Conservation (phyloP, 2,888 invertebrate species). For the Galeopsomyia nigrocyanea region DNA sequence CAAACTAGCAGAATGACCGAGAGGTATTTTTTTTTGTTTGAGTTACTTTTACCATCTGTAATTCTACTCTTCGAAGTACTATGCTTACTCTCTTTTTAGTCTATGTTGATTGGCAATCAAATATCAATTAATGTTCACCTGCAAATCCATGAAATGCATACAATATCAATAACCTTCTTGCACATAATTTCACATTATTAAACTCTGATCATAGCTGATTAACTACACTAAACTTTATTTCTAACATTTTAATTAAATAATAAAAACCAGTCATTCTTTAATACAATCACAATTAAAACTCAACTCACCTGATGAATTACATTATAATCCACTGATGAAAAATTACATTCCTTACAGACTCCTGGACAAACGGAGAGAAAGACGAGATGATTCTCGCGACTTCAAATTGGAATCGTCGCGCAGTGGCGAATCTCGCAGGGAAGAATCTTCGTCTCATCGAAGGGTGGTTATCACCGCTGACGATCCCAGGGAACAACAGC, state of each 20-base stretch:
- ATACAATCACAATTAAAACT: no score
- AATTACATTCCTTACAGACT: slow-evolving; percentile 56
- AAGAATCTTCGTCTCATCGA: no score
- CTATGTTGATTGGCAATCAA: slow-evolving; percentile 17
- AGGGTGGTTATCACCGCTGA: slow-evolving; percentile 5
- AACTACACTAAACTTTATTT: no score
- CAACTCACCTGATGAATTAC: no score
- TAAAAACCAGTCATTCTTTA: no score
- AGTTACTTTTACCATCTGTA: slow-evolving; percentile 1
- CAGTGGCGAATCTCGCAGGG: slow-evolving; percentile 54
- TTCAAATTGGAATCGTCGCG: slow-evolving; percentile 57
- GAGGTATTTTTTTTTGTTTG: slow-evolving; percentile 35
- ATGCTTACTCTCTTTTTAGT: neutral
- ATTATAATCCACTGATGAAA: neutral
- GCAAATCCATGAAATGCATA: no score
- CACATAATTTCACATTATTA: no score
- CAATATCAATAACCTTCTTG: no score
- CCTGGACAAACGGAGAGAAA: slow-evolving; percentile 65
- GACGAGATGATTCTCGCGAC: slow-evolving; percentile 63
- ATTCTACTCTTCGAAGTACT: neutral
- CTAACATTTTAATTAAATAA: no score
- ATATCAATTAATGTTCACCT: no score
- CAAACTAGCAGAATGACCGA: slow-evolving; percentile 43
- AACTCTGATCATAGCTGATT: no score
- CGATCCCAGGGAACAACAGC: slow-evolving; percentile 8